Evolutionary conservation across 2,797 vertebrate genomes (phyloP).

Genomic region (Periparus ater): DNA sequence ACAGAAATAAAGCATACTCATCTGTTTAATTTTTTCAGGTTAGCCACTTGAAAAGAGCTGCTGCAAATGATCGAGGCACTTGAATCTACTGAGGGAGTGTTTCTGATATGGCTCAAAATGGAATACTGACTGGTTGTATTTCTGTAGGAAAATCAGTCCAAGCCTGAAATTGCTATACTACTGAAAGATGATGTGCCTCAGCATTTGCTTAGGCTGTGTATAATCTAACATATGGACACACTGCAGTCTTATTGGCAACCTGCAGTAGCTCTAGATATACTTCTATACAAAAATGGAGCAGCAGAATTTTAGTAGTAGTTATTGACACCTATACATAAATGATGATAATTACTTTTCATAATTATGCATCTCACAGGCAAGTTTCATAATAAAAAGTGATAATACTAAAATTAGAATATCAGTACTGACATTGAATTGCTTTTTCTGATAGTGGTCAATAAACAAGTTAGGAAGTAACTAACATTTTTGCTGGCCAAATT

Average conservation of each 20-base stretch:
- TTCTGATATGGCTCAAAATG: background rate
- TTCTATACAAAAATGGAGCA: background rate
- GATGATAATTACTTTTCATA: background rate
- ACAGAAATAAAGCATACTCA: background rate
- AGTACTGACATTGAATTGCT: background rate
- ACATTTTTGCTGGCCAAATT: background rate
- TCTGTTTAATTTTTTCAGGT: background rate
- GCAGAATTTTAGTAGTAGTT: background rate
- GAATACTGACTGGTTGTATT: background rate
- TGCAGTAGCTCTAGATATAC: background rate
- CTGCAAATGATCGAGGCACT: background rate
- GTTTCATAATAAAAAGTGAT: background rate
- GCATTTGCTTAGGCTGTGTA: background rate
- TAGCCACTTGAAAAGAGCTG: background rate
- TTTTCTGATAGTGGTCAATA: background rate
- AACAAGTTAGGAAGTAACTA: background rate
- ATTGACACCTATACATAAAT: background rate
- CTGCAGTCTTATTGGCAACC: background rate
- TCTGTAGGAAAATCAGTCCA: background rate
- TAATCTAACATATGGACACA: background rate
- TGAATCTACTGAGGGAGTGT: background rate
- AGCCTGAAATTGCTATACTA: background rate
- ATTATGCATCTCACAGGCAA: background rate
- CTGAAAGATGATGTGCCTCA: background rate
- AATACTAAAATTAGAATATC: background rate